A percentile compares a stretch with the other conserved stretches of the same genome.
Evolutionary conservation across 1,140 invertebrate genomes (phyloP).

Genomic region (Meloidogyne floridensis): DNA sequence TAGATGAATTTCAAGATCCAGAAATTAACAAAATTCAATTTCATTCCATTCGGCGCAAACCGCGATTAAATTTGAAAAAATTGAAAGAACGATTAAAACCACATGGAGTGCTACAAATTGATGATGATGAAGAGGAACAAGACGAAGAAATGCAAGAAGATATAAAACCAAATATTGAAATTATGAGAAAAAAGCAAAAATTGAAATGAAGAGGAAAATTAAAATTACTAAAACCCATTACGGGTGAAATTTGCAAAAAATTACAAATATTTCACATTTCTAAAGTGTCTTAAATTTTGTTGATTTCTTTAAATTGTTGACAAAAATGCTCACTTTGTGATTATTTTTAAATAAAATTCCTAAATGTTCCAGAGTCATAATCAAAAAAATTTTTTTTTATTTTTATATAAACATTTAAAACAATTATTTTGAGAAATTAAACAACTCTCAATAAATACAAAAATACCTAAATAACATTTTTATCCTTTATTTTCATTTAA

Average conservation of each 20-base stretch:
- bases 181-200: conserved; percentile 11
- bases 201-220: conserved; percentile 16
- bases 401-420: no score
- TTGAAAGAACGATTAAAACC: conserved; percentile 38
- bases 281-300: conserved; percentile 1
- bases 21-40: not conserved
- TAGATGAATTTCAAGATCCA: not conserved
- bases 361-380: not conserved
- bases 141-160: conserved; percentile 13
- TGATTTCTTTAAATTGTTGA: not conserved
- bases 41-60: conserved; percentile 32
- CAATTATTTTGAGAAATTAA: no score
- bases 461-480: no score
- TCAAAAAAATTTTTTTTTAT: not conserved
- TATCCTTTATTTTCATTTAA: not conserved
- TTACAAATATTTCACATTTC: not conserved
- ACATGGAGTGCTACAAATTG: conserved; percentile 19
- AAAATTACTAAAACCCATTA: not conserved
- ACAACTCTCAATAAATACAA: no score
- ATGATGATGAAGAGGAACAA: not conserved
- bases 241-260: not conserved
- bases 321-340: not conserved
- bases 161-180: conserved; percentile 1
- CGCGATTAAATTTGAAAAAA: conserved; percentile 7
- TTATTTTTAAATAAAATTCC: not conserved